phyloP scores from a whole-genome alignment of 2,113 vertebrate species.

The Trematocara variabile region DNA sequence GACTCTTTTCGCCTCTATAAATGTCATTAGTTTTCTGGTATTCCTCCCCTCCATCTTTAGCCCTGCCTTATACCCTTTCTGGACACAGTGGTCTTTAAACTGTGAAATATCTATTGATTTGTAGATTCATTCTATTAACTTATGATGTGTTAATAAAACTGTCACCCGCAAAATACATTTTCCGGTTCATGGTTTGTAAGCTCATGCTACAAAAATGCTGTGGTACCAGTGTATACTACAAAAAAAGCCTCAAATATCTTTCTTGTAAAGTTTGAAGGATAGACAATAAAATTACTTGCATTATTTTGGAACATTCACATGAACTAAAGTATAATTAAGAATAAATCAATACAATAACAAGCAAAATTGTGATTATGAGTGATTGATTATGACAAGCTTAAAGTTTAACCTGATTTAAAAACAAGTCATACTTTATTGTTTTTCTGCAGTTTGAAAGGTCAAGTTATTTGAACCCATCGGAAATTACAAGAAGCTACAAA shows the following conservation, averaged over 20 bases:
- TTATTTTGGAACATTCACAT: not conserved
- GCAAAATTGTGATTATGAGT: not conserved
- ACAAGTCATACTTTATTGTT: not conserved
- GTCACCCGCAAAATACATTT: conserved; percentile 21
- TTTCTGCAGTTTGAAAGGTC: not conserved
- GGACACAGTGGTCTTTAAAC: not conserved
- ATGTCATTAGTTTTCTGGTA: conserved; percentile 48
- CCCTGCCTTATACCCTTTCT: not conserved
- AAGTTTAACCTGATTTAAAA: not conserved
- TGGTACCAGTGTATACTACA: not conserved
- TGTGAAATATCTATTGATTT: conserved; percentile 27
- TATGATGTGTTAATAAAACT: conserved; percentile 37
- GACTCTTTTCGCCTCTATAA: conserved; percentile 60
- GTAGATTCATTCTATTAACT: conserved; percentile 33
- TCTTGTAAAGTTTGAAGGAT: not conserved
- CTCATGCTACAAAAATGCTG: not conserved
- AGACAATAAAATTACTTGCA: not conserved
- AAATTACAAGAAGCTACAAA: not conserved
- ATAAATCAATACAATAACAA: not conserved
- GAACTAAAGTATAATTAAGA: not conserved
- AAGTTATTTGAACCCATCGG: not conserved
- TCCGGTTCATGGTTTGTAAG: not conserved
- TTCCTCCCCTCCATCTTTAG: not conserved
- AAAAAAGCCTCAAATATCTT: not conserved
- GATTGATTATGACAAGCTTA: not conserved